Evolutionary conservation across 53 echinoderm and acorn worm genomes (phyloP), one percentile per base, ranked within the genome.

Genomic region (Apostichopus leukothele): DNA sequence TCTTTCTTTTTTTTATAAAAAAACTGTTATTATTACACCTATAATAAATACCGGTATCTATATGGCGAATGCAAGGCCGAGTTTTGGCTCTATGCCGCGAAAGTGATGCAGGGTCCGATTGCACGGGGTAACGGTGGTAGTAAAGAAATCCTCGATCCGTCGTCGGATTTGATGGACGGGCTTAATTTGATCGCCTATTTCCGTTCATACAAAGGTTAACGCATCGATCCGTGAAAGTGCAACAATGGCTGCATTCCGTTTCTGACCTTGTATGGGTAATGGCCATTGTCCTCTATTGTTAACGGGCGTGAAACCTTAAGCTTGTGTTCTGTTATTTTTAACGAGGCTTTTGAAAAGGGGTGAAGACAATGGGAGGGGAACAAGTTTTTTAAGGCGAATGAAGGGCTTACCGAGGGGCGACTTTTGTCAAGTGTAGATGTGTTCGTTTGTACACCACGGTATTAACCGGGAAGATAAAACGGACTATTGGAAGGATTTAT

Each of bases 321-420:
- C 81, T 81, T 81, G 81, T 81, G 81, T 54, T 81, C 81, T 81
- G 81, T 81, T 81, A 81, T 81, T 81, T 59, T 81, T 81, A 59
- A 81, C 81, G 23, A 59, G 54, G 81, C 55, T 81, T 22, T n/a
- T 57, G 18, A 81, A 81, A 57, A 54, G 81, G 18, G 53, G 20
- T 53, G 55, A 54, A 81, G 59, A 81, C 81, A 81, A 81, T 81
- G 55, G 81, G 81, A 81, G 81, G 54, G 81, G 7, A 55, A 81
- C 53, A 51, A 80, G 39, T 57, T 57, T 57, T 10, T 57, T 39
- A 39, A 39, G 39, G 39, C 39, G 39, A 39, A 39, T 39, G 39
- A 39, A 39, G 39, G 39, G 39, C 39, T 39, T 39, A 39, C 39
- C 39, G 39, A 39, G 39, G 57, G 10, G 57, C 57, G 10, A 57